These are phyloP conservation scores for Hydropotes inermis DNA, from an alignment of 2,113 vertebrate species.

Conservation along the genomic window DNA sequence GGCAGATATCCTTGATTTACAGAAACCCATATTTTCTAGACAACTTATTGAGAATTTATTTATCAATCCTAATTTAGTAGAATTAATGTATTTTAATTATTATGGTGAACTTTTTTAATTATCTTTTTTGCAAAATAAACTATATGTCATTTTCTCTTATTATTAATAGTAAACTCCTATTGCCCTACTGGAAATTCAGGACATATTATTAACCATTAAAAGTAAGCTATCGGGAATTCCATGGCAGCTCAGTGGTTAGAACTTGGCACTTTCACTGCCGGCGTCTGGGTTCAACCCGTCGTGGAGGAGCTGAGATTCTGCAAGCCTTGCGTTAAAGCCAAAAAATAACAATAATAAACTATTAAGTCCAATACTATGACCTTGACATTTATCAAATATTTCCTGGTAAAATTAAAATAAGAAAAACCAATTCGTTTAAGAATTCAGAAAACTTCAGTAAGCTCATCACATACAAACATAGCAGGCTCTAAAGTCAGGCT, in stretches of 20 bases:
- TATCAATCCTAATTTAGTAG: neutral
- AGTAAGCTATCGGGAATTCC: neutral
- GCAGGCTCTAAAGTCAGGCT: neutral
- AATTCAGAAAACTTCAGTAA: neutral
- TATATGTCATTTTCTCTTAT: neutral
- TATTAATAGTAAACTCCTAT: neutral
- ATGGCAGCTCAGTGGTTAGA: neutral
- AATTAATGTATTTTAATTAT: neutral
- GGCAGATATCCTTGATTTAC: neutral
- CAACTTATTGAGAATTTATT: neutral
- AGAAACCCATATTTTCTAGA: neutral
- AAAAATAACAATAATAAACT: neutral
- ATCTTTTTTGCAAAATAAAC: neutral
- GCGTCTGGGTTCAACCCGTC: neutral
- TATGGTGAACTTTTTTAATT: neutral
- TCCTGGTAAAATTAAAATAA: conserved; percentile 15
- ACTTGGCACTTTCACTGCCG: neutral
- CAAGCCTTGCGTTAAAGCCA: neutral
- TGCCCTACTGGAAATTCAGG: neutral
- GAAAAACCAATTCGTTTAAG: neutral
- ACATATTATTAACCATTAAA: neutral
- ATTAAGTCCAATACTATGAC: neutral
- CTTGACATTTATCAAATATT: neutral
- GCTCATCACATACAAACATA: neutral
- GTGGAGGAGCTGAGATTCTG: neutral